Evolutionary conservation across 2,797 vertebrate genomes (phyloP).

Genomic region (Sebastes hopkinsi): DNA sequence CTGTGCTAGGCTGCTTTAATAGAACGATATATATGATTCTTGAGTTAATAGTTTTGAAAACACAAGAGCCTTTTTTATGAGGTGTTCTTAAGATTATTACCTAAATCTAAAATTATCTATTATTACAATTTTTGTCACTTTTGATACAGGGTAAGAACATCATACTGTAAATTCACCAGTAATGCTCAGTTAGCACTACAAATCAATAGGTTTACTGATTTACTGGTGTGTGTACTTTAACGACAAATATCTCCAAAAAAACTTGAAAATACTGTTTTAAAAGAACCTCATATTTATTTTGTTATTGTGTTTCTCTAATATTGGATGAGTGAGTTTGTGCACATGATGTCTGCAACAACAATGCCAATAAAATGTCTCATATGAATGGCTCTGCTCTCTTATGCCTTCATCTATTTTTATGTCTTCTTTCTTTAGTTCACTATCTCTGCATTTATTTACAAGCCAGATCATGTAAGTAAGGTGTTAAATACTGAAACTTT

Average conservation of each 20-base stretch:
- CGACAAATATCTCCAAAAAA: conserved; percentile 36
- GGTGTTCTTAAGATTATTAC: conserved; percentile 21
- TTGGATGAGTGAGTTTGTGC: conserved; percentile 54
- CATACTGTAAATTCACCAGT: conserved; percentile 9
- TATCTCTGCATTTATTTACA: neutral
- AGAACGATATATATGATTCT: conserved; percentile 18
- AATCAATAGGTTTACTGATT: conserved; percentile 50
- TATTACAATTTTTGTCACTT: conserved; percentile 27
- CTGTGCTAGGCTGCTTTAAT: conserved; percentile 51
- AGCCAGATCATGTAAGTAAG: neutral
- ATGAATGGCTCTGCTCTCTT: neutral
- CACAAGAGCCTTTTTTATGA: conserved; percentile 48
- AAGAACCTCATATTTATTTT: conserved; percentile 70
- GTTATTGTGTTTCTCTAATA: conserved; percentile 54
- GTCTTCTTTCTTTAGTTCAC: neutral
- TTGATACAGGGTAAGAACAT: conserved; percentile 42
- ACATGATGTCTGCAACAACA: conserved; percentile 54
- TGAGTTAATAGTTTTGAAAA: conserved; percentile 48
- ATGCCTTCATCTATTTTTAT: neutral
- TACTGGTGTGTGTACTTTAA: conserved; percentile 38
- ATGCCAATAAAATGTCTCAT: conserved; percentile 67
- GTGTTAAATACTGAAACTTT: neutral
- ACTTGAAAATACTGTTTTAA: conserved; percentile 66
- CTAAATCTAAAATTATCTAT: conserved; percentile 27
- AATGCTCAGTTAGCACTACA: conserved; percentile 19